These are phyloP conservation scores for Psittacula cyanocephala DNA, from an alignment of 2,113 vertebrate species.

Conservation along the genomic window DNA sequence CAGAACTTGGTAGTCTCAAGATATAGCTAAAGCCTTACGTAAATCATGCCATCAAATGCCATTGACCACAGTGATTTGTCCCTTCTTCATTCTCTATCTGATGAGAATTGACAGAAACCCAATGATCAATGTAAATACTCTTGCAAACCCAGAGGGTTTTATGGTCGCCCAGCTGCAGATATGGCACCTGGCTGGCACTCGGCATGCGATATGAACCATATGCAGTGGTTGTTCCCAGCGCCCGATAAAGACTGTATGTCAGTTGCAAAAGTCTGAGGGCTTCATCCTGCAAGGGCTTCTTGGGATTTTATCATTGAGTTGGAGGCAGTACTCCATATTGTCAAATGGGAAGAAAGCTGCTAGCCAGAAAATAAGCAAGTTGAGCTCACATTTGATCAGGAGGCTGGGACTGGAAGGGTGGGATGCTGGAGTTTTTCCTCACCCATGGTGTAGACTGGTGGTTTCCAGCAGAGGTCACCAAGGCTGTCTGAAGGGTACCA, in stretches of 20 bases:
- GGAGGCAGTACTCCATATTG: neutral
- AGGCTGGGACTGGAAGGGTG: neutral
- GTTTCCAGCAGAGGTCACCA: neutral
- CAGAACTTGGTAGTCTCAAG: neutral
- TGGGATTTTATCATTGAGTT: neutral
- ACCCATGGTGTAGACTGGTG: neutral
- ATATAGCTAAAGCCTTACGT: fast-evolving
- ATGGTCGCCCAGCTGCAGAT: neutral
- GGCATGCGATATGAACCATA: fast-evolving
- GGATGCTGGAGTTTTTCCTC: neutral
- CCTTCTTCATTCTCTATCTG: fast-evolving
- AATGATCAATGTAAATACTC: neutral
- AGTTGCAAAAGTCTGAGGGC: neutral
- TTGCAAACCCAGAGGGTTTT: neutral
- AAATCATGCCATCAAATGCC: fast-evolving
- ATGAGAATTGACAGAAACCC: neutral
- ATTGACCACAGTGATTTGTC: neutral
- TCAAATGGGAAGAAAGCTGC: neutral
- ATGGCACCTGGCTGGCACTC: neutral
- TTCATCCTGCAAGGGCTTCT: neutral
- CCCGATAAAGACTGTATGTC: neutral
- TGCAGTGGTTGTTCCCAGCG: neutral
- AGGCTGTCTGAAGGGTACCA: neutral
- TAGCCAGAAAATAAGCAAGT: neutral
- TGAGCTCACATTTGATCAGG: neutral